These are phyloP conservation scores for Noctua janthina DNA, from an alignment of 2,888 invertebrate species.

Conservation along the genomic window DNA sequence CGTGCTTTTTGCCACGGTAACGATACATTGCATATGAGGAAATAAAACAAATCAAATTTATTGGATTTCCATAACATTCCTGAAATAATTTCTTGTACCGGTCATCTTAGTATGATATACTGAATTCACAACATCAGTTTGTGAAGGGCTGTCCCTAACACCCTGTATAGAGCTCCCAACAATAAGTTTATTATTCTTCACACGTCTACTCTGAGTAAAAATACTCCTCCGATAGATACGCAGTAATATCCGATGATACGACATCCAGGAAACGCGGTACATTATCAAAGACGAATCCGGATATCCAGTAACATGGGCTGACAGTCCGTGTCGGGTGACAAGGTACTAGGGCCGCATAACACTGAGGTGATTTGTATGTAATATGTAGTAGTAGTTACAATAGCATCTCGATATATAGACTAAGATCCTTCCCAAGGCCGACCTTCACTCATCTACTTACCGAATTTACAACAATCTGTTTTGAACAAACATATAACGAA, in stretches of 20 bases:
- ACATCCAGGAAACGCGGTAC: constrained; percentile 32
- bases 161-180: background rate
- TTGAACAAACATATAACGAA: background rate
- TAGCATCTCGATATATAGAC: background rate
- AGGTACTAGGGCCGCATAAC: constrained; percentile 39
- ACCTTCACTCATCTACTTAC: too few species aligned
- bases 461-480: background rate
- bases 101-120: too few species aligned
- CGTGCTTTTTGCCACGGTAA: too few species aligned
- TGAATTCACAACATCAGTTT: too few species aligned
- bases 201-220: background rate
- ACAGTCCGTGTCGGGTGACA: constrained; percentile 39
- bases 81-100: too few species aligned
- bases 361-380: background rate
- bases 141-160: too few species aligned
- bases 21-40: too few species aligned
- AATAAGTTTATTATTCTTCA: background rate
- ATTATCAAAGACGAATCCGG: constrained; percentile 43
- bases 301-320: constrained; percentile 41
- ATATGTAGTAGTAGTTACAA: background rate
- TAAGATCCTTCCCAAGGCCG: too few species aligned
- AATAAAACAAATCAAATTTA: too few species aligned
- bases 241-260: constrained; percentile 17
- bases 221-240: background rate
- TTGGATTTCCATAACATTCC: too few species aligned